Evolutionary conservation across 35 echinoderm and acorn worm genomes (phyloP).

Genomic region (Amphiura filiformis): DNA sequence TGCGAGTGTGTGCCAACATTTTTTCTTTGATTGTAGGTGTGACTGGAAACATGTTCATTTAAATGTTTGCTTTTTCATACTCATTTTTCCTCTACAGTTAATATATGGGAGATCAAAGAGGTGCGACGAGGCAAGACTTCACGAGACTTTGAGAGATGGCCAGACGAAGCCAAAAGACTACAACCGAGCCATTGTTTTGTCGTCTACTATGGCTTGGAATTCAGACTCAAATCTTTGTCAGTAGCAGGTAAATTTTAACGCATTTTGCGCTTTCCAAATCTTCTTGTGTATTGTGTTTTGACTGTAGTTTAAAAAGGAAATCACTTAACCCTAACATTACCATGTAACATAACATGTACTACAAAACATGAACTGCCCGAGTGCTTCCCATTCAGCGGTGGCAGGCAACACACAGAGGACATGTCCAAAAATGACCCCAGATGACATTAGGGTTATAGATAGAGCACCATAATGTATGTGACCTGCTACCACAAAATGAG

Average conservation of each 20-base stretch:
- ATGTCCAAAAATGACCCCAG: too few species aligned
- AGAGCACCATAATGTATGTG: too few species aligned
- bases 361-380: too few species aligned
- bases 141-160: slow-evolving; percentile 96
- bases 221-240: slow-evolving; percentile 83
- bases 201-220: slow-evolving; percentile 87
- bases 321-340: not conserved
- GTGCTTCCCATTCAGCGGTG: too few species aligned
- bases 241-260: slow-evolving; percentile 84
- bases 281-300: not conserved
- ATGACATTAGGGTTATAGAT: too few species aligned
- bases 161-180: slow-evolving; percentile 68
- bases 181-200: slow-evolving; percentile 76
- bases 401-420: too few species aligned
- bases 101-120: slow-evolving; percentile 91
- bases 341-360: too few species aligned
- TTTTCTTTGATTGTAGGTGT: too few species aligned
- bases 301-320: not conserved
- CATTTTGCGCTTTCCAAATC: too few species aligned
- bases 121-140: slow-evolving; percentile 81
- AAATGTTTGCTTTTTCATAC: not conserved
- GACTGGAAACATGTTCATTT: too few species aligned
- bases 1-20: too few species aligned
- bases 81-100: slow-evolving; percentile 55
- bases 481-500: too few species aligned